These are phyloP conservation scores for Anastrepha obliqua DNA, from an alignment of 1,140 invertebrate genomes.

Conservation along the genomic window DNA sequence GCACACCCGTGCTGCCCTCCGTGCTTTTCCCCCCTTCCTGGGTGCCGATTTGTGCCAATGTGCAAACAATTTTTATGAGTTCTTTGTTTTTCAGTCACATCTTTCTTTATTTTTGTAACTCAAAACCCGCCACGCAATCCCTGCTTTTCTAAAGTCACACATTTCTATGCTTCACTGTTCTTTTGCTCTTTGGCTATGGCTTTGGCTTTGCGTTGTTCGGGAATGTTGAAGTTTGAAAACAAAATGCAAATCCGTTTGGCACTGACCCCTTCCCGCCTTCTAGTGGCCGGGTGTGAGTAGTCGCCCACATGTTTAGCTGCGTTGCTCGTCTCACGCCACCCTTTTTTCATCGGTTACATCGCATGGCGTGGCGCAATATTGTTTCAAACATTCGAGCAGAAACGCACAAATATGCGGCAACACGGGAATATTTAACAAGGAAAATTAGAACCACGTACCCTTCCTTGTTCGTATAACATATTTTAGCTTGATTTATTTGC, in stretches of 20 bases:
- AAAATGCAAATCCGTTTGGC: conserved; percentile 13
- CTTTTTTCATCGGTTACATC: neutral
- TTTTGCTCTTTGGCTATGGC: neutral
- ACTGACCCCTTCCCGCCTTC: neutral
- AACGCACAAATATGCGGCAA: neutral
- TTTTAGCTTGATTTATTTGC: conserved; percentile 40
- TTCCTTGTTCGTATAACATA: neutral
- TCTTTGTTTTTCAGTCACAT: neutral
- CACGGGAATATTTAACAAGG: neutral
- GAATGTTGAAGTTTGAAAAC: conserved; percentile 9
- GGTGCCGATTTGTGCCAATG: neutral
- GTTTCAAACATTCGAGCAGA: neutral
- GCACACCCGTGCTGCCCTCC: neutral
- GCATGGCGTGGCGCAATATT: neutral
- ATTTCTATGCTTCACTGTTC: neutral
- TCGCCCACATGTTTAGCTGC: neutral
- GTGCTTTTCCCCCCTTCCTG: neutral
- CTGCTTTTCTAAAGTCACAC: neutral
- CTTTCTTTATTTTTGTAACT: neutral
- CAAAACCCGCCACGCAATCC: neutral
- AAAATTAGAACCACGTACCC: neutral
- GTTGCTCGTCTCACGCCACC: neutral
- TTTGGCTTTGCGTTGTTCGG: neutral
- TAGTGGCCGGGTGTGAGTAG: neutral
- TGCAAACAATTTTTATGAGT: conserved; percentile 43